These are phyloP conservation scores for Neofelis nebulosa DNA, from an alignment of 2,113 vertebrate species.

Conservation along the genomic window DNA sequence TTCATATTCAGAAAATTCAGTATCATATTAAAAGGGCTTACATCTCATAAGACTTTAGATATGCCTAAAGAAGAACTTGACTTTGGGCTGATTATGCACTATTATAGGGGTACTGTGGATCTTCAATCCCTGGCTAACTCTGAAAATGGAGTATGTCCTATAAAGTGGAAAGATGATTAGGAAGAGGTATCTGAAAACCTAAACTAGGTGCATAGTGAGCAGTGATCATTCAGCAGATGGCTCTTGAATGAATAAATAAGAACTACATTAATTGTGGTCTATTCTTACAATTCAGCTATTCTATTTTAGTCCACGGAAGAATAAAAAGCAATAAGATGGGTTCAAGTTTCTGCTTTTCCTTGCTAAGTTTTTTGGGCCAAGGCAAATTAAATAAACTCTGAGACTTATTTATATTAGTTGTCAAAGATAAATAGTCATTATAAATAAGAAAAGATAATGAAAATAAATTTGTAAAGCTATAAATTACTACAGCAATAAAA, in stretches of 20 bases:
- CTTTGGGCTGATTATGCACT: not conserved
- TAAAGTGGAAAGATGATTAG: not conserved
- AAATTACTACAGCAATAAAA: not conserved
- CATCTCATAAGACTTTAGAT: not conserved
- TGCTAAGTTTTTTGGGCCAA: not conserved
- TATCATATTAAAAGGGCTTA: not conserved
- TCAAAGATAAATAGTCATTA: slow-evolving; percentile 31
- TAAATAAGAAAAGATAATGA: slow-evolving; percentile 6
- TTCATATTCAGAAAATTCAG: not conserved
- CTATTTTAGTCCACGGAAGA: not conserved
- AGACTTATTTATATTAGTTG: not conserved
- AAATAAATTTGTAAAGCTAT: slow-evolving; percentile 10
- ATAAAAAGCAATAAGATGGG: not conserved
- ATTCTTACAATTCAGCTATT: not conserved
- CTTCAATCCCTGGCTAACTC: not conserved
- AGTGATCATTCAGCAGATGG: not conserved
- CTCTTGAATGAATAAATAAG: not conserved
- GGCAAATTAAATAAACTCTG: not conserved
- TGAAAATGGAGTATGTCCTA: not conserved
- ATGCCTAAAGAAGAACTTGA: not conserved
- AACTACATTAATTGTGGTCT: not conserved
- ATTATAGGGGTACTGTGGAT: not conserved
- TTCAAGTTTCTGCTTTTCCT: not conserved
- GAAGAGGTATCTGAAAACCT: not conserved
- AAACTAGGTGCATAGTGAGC: not conserved